Evolutionary conservation across 2,797 vertebrate species (phyloP).

Genomic region (Neosilurus mollespiculum): DNA sequence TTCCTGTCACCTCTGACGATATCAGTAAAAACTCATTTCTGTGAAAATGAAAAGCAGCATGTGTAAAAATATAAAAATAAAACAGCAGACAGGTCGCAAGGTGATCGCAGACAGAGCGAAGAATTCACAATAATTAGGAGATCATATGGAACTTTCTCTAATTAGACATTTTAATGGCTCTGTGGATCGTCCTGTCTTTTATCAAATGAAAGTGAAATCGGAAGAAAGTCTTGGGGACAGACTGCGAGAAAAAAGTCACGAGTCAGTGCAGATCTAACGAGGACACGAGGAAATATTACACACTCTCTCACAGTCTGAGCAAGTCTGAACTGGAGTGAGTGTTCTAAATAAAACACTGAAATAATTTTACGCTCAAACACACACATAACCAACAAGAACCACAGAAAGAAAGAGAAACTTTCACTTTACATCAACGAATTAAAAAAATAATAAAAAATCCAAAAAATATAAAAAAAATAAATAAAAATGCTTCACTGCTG

Average conservation of each 20-base stretch:
- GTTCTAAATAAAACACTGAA: not conserved
- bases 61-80: constrained; percentile 25
- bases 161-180: constrained; percentile 37
- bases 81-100: constrained; percentile 19
- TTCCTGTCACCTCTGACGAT: constrained; percentile 36
- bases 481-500: not conserved
- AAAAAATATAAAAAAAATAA: not conserved
- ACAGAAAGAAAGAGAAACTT: not conserved
- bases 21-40: constrained; percentile 43
- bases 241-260: not conserved
- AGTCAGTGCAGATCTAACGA: not conserved
- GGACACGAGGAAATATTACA: not conserved
- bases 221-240: not conserved
- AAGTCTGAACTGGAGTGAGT: too few species aligned
- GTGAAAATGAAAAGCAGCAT: constrained; percentile 23
- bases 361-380: not conserved
- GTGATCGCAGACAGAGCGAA: not conserved
- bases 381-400: not conserved
- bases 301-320: not conserved
- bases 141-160: constrained; percentile 34
- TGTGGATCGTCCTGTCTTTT: not conserved
- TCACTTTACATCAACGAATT: not conserved
- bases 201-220: constrained; percentile 9
- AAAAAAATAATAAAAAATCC: not conserved
- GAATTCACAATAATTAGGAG: constrained; percentile 33